Conservation (phyloP, 2,113 vertebrate species). For the Catharus fuscescens region DNA sequence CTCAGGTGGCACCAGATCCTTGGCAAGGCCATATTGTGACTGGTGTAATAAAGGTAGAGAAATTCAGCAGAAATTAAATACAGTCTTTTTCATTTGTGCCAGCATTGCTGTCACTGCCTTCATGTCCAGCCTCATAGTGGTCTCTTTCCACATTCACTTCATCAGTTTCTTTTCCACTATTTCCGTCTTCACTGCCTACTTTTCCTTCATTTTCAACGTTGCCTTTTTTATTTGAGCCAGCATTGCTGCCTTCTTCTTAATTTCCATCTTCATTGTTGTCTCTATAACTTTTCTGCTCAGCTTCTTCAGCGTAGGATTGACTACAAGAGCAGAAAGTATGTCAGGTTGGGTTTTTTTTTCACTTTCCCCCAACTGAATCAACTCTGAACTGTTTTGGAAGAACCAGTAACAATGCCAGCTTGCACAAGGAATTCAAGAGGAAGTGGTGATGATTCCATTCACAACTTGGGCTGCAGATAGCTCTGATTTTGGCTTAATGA, state of each 20-base stretch:
- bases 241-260: background rate
- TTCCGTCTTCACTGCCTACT: rapidly evolving
- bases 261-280: background rate
- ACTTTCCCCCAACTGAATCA: background rate
- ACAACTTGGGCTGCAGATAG: background rate
- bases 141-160: background rate
- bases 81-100: rapidly evolving
- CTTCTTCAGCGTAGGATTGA: rapidly evolving
- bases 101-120: rapidly evolving
- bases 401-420: background rate
- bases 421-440: background rate
- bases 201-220: background rate
- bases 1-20: background rate
- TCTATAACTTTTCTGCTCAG: background rate
- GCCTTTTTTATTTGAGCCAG: background rate
- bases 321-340: background rate
- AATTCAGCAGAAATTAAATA: background rate
- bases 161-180: background rate
- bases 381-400: background rate
- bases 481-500: background rate
- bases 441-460: background rate
- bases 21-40: background rate
- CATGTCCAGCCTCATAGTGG: background rate
- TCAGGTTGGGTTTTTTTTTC: background rate
- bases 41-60: background rate